Conservation (phyloP, 2,113 vertebrate genomes). For the Edolisoma coerulescens region DNA sequence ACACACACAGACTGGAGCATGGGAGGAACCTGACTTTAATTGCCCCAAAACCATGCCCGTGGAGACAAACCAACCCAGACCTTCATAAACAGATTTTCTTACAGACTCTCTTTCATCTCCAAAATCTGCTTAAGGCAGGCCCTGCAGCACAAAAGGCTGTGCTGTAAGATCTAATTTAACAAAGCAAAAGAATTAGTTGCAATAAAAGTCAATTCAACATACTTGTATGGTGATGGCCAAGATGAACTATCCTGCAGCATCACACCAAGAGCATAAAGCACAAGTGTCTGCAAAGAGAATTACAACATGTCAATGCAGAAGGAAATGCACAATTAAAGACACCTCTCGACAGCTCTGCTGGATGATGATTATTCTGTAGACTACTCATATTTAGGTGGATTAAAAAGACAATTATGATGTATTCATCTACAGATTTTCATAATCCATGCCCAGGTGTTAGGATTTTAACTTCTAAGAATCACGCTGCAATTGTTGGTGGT, state of each 20-base stretch:
- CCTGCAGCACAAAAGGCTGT: neutral
- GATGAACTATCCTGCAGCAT: constrained; percentile 87
- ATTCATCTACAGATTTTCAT: neutral
- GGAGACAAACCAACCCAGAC: neutral
- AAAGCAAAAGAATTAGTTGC: neutral
- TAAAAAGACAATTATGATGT: neutral
- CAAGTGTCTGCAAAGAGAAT: constrained; percentile 82
- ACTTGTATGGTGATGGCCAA: constrained; percentile 90
- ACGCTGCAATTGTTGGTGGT: neutral
- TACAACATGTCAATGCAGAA: neutral
- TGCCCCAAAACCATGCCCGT: neutral
- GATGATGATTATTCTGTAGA: neutral
- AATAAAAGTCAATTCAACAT: constrained; percentile 8
- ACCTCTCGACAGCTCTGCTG: neutral
- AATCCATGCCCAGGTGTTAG: neutral
- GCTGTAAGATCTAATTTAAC: neutral
- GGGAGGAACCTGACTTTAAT: neutral
- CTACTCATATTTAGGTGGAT: neutral
- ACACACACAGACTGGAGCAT: neutral
- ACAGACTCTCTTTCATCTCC: neutral
- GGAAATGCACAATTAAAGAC: neutral
- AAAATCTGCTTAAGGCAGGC: neutral
- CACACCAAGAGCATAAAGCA: constrained; percentile 93
- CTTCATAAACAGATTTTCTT: neutral
- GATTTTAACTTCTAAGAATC: neutral